Conservation (phyloP, 2,797 vertebrate species). For the Diglossa cyanea region DNA sequence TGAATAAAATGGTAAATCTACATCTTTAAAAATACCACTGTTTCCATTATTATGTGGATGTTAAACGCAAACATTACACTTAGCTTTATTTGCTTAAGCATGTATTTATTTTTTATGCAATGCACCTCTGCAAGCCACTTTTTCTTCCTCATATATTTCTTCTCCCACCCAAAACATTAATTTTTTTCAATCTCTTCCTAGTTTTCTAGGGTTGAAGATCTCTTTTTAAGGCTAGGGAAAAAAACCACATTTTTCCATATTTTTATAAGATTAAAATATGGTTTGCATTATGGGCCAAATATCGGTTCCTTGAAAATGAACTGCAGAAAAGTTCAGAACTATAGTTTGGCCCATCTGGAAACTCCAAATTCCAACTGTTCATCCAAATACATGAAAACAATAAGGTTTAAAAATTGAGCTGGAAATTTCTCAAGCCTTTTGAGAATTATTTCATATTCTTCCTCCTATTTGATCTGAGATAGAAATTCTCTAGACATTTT, state of each 20-base stretch:
- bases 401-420: background rate
- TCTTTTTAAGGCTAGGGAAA: background rate
- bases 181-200: background rate
- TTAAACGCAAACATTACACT: background rate
- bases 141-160: background rate
- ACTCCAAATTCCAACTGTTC: background rate
- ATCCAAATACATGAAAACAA: background rate
- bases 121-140: background rate
- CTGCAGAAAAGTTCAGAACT: background rate
- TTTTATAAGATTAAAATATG: background rate
- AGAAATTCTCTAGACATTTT: background rate
- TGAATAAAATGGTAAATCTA: background rate
- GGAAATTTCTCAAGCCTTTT: background rate
- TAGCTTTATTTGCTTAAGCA: background rate
- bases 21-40: background rate
- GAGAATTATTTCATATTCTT: background rate
- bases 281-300: background rate
- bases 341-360: background rate
- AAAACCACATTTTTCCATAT: background rate
- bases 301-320: background rate
- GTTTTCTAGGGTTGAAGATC: background rate
- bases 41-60: background rate
- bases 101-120: background rate
- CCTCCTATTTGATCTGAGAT: background rate
- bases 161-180: background rate